phyloP scores from a whole-genome alignment of 2,113 vertebrate species.

The Passerina amoena region DNA sequence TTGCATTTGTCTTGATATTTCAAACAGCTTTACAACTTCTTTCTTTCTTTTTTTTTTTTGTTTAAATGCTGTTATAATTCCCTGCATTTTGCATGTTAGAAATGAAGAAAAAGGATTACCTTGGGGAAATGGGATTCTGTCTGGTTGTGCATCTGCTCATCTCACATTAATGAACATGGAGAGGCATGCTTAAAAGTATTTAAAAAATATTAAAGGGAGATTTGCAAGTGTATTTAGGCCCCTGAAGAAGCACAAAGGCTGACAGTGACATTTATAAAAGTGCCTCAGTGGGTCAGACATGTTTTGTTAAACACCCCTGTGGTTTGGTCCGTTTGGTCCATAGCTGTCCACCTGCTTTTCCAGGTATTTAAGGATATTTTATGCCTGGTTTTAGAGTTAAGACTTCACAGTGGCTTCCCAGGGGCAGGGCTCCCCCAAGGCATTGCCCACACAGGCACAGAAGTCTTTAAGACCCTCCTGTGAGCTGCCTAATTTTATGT shows the following conservation, averaged over 20 bases:
- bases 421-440: neutral
- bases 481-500: neutral
- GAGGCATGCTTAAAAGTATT: constrained; percentile 33
- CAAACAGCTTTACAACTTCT: neutral
- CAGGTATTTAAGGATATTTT: neutral
- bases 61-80: constrained; percentile 20
- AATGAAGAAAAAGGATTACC: constrained; percentile 29
- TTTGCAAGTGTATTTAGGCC: constrained; percentile 21
- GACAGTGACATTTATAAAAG: neutral
- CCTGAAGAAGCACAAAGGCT: neutral
- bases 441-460: neutral
- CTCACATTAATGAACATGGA: constrained; percentile 30
- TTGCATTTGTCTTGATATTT: constrained; percentile 54
- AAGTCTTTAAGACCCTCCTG: neutral
- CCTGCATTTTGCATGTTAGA: constrained; percentile 29
- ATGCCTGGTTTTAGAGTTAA: neutral
- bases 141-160: constrained; percentile 50
- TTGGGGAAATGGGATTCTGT: constrained; percentile 52
- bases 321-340: neutral
- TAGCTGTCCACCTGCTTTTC: neutral
- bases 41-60: neutral
- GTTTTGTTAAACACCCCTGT: neutral
- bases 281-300: neutral
- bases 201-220: constrained; percentile 27
- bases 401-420: neutral